Percentiles rank a stretch among this genome's conserved stretches.
Evolutionary conservation across 2,113 vertebrate genomes (phyloP).

Genomic region (Tachuris rubrigastra): DNA sequence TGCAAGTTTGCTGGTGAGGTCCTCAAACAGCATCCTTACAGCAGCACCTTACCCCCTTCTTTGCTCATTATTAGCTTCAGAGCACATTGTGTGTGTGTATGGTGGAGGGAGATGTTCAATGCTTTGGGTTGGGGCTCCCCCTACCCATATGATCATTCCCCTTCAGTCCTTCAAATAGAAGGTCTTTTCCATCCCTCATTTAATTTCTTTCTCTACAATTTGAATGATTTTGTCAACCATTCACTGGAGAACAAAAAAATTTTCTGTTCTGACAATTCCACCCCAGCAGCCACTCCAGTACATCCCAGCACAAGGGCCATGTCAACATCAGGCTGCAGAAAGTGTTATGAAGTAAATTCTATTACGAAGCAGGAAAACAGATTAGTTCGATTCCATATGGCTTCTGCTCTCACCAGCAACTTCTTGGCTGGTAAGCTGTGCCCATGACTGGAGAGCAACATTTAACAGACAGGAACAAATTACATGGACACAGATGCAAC

Average conservation of each 20-base stretch:
- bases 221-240: neutral
- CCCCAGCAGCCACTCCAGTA: neutral
- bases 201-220: neutral
- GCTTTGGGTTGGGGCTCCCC: neutral
- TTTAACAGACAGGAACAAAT: conserved; percentile 53
- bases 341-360: neutral
- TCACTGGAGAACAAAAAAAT: neutral
- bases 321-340: neutral
- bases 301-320: neutral
- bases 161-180: neutral
- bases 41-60: neutral
- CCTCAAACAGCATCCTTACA: neutral
- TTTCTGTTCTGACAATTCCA: neutral
- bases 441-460: neutral
- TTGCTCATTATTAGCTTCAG: neutral
- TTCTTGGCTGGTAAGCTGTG: conserved; percentile 12
- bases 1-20: neutral
- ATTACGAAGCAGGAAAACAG: neutral
- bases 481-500: conserved; percentile 33
- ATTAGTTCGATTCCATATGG: neutral
- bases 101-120: neutral
- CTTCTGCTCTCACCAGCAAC: neutral
- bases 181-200: neutral
- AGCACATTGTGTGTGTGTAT: neutral
- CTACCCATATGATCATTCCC: neutral